phyloP scores from a whole-genome alignment of 2,797 vertebrate species.

The Syndactyla subalaris region DNA sequence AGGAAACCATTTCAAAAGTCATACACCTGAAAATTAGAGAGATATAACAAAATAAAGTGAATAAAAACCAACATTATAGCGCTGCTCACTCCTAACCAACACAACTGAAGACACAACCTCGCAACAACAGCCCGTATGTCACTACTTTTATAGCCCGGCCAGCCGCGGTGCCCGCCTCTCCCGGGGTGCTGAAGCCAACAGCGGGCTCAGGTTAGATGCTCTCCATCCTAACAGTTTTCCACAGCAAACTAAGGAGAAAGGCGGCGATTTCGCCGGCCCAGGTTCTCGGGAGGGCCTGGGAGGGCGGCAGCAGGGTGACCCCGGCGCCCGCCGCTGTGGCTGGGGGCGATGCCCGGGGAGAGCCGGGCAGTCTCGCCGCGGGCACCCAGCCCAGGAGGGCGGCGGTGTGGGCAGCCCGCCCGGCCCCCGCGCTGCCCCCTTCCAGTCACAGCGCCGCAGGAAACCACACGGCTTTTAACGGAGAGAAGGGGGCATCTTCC shows the following conservation, averaged over 20 bases:
- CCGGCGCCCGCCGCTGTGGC: not conserved
- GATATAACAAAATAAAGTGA: not conserved
- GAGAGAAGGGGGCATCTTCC: not conserved
- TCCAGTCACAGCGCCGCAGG: not conserved
- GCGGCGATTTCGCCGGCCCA: accelerated
- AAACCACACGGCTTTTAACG: not conserved
- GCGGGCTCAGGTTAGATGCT: accelerated
- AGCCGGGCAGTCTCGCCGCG: too few species aligned
- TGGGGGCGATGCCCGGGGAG: not conserved
- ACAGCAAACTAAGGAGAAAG: not conserved
- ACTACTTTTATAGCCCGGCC: not conserved
- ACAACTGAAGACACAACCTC: not conserved
- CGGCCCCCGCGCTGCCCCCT: not conserved
- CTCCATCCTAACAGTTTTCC: accelerated
- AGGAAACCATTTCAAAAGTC: not conserved
- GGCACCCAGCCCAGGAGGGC: not conserved
- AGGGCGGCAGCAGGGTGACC: not conserved
- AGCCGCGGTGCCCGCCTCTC: not conserved
- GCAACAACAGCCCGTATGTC: accelerated
- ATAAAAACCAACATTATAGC: not conserved
- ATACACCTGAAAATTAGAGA: not conserved
- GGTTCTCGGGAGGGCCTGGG: not conserved
- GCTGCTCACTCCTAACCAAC: not conserved
- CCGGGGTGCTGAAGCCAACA: not conserved
- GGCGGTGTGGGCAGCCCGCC: not conserved